These are phyloP conservation scores for Coccyzus lansbergi DNA, from an alignment of 2,797 vertebrate genomes.

Conservation along the genomic window DNA sequence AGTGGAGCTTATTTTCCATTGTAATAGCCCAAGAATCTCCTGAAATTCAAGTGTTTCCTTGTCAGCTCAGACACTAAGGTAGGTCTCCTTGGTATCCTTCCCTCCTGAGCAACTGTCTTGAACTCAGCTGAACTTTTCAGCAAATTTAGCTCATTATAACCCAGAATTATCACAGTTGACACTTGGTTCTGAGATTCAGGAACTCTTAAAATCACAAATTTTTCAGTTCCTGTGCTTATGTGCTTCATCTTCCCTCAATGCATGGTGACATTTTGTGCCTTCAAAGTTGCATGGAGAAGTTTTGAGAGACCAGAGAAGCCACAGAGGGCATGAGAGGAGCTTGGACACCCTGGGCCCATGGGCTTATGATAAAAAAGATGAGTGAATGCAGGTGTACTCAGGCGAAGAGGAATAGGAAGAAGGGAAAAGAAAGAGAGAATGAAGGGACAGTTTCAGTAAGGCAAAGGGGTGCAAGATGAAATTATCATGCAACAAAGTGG, in stretches of 20 bases:
- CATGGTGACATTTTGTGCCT: background rate
- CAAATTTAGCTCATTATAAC: background rate
- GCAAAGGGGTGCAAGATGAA: background rate
- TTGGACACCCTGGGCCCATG: background rate
- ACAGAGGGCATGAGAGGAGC: background rate
- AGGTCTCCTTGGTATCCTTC: background rate
- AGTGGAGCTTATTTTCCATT: background rate
- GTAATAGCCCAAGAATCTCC: background rate
- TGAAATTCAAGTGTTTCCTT: background rate
- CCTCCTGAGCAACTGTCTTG: background rate
- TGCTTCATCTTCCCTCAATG: background rate
- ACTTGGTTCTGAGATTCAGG: background rate
- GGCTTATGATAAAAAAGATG: background rate
- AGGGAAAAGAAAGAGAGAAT: background rate
- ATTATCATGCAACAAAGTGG: background rate
- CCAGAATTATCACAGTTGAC: background rate
- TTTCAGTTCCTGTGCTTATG: background rate
- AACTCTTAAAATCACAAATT: background rate
- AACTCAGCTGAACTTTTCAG: background rate
- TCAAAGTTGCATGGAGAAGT: accelerated
- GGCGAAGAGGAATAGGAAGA: background rate
- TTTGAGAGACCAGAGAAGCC: background rate
- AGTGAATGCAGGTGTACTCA: background rate
- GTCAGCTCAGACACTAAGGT: background rate
- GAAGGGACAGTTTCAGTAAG: background rate